Percentiles rank a stretch among this genome's conserved stretches.
Conservation (phyloP, 1,140 invertebrate genomes). For the Nasonia vitripennis region DNA sequence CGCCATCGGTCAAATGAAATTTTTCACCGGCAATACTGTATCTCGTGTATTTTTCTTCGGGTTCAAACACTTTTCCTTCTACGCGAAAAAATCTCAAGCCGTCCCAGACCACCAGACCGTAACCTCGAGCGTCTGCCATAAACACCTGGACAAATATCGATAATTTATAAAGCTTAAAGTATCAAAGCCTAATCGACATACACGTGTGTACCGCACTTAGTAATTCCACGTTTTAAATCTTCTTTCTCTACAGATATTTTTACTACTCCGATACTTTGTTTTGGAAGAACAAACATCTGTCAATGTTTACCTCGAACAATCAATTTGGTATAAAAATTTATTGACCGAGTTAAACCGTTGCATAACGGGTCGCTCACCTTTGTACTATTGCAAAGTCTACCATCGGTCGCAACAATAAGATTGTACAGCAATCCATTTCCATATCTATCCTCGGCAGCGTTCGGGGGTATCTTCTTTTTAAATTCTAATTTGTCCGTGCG, state of each 20-base stretch:
- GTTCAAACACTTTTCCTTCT: slow-evolving; percentile 46
- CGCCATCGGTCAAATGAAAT: background rate
- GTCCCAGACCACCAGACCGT: background rate
- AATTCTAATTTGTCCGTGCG: slow-evolving; percentile 68
- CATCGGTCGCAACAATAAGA: slow-evolving; percentile 39
- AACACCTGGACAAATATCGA: background rate
- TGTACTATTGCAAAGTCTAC: background rate
- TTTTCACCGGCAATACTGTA: slow-evolving; percentile 6
- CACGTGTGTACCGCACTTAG: too few relatives aligned
- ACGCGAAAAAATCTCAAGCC: background rate
- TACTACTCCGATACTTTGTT: too few relatives aligned
- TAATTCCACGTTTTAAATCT: too few relatives aligned
- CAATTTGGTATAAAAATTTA: too few relatives aligned
- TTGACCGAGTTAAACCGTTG: too few relatives aligned
- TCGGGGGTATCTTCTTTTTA: slow-evolving; percentile 65
- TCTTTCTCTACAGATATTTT: too few relatives aligned
- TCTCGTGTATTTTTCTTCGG: background rate
- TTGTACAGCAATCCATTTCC: slow-evolving; percentile 37
- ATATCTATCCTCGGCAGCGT: slow-evolving; percentile 46
- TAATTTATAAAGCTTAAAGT: background rate
- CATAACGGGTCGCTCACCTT: slow-evolving; percentile 1
- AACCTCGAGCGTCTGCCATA: background rate
- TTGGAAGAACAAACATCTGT: slow-evolving; percentile 46
- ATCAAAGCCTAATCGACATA: too few relatives aligned
- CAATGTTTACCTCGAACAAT: too few relatives aligned